phyloP scores from a whole-genome alignment of 1,140 invertebrate species.

The Musca vetustissima region DNA sequence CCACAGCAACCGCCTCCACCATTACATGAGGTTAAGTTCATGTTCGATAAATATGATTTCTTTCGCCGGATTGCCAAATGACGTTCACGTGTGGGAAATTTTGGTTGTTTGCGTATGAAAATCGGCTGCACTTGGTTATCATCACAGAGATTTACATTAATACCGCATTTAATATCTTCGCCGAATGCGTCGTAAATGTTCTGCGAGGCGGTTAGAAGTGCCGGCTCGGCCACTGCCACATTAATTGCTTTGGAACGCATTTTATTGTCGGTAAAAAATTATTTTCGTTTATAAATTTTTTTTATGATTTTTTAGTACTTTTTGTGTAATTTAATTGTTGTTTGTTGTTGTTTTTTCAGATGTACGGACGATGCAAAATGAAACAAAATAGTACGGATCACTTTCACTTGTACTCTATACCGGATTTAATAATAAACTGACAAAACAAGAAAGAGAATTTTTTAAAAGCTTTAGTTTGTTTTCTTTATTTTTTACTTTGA shows the following conservation, averaged over 20 bases:
- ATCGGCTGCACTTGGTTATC: conserved; percentile 53
- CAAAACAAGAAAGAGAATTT: too few species aligned
- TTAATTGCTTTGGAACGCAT: conserved; percentile 1
- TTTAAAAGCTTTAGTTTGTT: too few species aligned
- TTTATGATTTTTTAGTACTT: neutral
- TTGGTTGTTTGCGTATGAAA: conserved; percentile 62
- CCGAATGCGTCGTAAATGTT: neutral
- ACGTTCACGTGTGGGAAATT: conserved; percentile 68
- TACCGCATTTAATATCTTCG: neutral
- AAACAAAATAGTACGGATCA: neutral
- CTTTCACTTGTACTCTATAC: neutral
- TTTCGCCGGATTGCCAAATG: conserved; percentile 65
- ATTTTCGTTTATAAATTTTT: neutral
- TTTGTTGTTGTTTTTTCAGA: neutral
- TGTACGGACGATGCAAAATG: neutral
- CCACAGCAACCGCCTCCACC: too few species aligned
- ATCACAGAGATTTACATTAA: conserved; percentile 19
- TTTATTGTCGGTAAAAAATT: neutral
- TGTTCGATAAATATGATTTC: conserved; percentile 41
- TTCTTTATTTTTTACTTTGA: too few species aligned
- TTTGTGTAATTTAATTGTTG: neutral
- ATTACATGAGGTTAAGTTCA: conserved; percentile 23
- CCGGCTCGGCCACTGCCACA: neutral
- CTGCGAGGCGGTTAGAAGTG: neutral
- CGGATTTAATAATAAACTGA: neutral